Conservation (phyloP, 2,113 vertebrate genomes). For the Lophochroa leadbeateri region DNA sequence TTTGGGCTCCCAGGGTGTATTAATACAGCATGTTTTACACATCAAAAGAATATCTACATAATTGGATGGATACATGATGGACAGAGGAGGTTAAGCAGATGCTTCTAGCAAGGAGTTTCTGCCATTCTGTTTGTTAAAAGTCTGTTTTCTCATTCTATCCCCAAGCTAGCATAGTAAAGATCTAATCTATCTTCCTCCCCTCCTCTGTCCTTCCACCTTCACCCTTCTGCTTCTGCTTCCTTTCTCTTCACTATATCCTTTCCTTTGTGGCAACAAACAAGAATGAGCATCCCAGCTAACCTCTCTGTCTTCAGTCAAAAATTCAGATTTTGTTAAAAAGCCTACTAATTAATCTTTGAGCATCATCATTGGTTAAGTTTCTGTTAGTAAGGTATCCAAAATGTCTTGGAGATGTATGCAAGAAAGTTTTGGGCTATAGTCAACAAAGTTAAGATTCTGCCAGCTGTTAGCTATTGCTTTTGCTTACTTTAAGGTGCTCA, state of each 20-base stretch:
- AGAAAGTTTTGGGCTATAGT: neutral
- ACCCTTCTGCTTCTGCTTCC: neutral
- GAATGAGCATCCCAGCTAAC: rapidly evolving
- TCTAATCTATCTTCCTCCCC: neutral
- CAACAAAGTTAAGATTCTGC: neutral
- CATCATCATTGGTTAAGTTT: neutral
- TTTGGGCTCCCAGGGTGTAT: neutral
- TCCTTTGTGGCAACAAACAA: neutral
- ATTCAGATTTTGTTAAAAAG: neutral
- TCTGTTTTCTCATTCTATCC: neutral
- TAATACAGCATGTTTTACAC: neutral
- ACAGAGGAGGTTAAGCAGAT: neutral
- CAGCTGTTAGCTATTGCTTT: neutral
- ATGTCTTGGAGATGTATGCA: neutral
- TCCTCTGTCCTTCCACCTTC: neutral
- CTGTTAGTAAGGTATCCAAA: no score
- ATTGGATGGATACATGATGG: neutral
- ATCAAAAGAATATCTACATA: neutral
- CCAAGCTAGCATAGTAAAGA: neutral
- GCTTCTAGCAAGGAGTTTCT: neutral
- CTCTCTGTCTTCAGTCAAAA: rapidly evolving
- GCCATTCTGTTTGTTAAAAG: neutral
- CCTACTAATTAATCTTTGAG: neutral
- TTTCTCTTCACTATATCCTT: neutral
- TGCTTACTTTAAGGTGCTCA: neutral